Evolutionary conservation across 2,888 invertebrate species (phyloP).

Genomic region (Apotomis capreana): DNA sequence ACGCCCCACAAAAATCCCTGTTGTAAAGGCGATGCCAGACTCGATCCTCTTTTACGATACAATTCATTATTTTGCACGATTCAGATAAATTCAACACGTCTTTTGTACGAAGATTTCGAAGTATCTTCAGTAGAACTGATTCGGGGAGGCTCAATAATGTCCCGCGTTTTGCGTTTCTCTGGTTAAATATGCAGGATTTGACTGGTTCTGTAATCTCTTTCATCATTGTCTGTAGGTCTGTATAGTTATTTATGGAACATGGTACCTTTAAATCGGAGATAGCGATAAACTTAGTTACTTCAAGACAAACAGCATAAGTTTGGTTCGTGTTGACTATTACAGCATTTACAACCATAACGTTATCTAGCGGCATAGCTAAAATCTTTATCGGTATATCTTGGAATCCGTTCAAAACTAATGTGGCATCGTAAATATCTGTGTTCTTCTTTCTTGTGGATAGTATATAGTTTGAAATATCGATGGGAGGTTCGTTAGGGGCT

Average conservation of each 20-base stretch:
- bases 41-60: constrained; percentile 51
- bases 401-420: constrained; percentile 50
- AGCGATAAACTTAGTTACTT: constrained; percentile 47
- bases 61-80: constrained; percentile 54
- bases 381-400: constrained; percentile 51
- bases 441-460: constrained; percentile 45
- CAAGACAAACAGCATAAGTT: constrained; percentile 54
- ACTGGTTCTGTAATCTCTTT: constrained; percentile 55
- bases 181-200: constrained; percentile 53
- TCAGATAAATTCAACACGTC: constrained; percentile 54
- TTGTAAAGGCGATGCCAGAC: constrained; percentile 55
- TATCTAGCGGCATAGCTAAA: constrained; percentile 49
- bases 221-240: constrained; percentile 47
- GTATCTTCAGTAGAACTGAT: constrained; percentile 52
- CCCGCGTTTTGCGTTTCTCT: constrained; percentile 50
- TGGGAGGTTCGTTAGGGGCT: constrained; percentile 44
- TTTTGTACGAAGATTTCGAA: constrained; percentile 50
- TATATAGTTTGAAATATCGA: constrained; percentile 51
- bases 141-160: constrained; percentile 56
- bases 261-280: constrained; percentile 51
- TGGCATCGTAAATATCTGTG: constrained; percentile 47
- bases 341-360: constrained; percentile 54
- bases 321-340: constrained; percentile 49
- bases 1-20: constrained; percentile 54
- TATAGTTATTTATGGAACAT: constrained; percentile 46